Evolutionary conservation across 2,113 vertebrate species (phyloP), one percentile per base, ranked within the genome.

Genomic region (Isurus oxyrinchus): DNA sequence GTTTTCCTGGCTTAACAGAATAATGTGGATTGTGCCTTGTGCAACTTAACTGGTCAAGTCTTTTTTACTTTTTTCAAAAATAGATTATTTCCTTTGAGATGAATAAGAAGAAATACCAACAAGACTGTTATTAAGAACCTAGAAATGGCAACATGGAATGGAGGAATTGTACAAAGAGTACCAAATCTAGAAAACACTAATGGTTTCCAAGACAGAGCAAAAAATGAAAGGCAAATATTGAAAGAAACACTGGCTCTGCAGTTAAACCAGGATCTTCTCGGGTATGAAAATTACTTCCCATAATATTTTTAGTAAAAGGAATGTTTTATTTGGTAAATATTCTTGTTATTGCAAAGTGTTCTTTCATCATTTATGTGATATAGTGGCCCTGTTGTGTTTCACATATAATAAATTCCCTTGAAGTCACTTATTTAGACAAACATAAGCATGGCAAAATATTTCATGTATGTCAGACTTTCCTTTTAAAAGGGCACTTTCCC

Each of bases 211-310:
- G 88, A 79, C 3, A 96, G 96, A 86, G 96, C 55, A 23, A 94
- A 69, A 94, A 96, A 87, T 53, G 98, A 98, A 97, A 96, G 97
- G 96, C 97, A 97, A 97, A 96, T 97, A 96, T 97, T 98, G 96
- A 97, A 97, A 96, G 97, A 97, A 96, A 13, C 31, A 96, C 96
- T 97, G 97, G 97, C 98, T 96, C 97, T 97, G 97, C 98, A 97
- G 96, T 98, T 98, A 93, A 97, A 97, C 96, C 97, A 96, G 66
- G 98, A 98, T 19, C 96, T 98, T 79, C 97, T 97, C 97, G 98
- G 98, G 98, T 98, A 97, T 21, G 59, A n/a, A 40, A 69, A n/a
- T 40, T 14, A 35, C 90, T 79, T 81, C 96, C 31, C n/a, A 23
- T 86, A n/a, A n/a, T 8, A 6, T 44, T 63, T 94, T 63, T 94